These are phyloP conservation scores for Pseudomyrmex flavicornis DNA, from an alignment of 1,140 invertebrate species.

Conservation along the genomic window DNA sequence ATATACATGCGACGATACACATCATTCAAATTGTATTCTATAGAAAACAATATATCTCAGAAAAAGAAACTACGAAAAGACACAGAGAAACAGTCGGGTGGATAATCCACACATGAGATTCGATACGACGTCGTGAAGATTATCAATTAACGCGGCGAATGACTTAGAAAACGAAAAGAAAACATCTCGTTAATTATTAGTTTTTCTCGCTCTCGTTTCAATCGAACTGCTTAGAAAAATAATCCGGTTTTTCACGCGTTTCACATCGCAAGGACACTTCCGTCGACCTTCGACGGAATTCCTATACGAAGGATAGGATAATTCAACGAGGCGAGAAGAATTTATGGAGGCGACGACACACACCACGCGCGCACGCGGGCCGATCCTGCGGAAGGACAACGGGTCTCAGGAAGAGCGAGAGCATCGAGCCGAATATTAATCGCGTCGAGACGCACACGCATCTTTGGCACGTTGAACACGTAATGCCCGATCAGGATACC, in stretches of 20 bases:
- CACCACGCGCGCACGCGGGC: not conserved
- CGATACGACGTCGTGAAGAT: not conserved
- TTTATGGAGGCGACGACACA: not conserved
- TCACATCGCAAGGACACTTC: not conserved
- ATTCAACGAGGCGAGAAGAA: conserved; percentile 5
- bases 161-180: not conserved
- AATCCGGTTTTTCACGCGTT: not conserved
- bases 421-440: conserved; percentile 71
- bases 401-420: conserved; percentile 56
- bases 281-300: conserved; percentile 23
- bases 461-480: conserved; percentile 68
- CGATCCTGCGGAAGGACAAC: conserved; percentile 63
- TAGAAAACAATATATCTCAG: not conserved
- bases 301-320: not conserved
- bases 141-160: not conserved
- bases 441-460: conserved; percentile 53
- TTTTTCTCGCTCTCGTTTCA: not conserved
- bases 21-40: not conserved
- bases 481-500: conserved; percentile 60
- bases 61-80: not conserved
- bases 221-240: no score
- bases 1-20: not conserved
- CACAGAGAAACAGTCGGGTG: not conserved
- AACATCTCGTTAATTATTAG: not conserved
- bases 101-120: not conserved